phyloP scores from a whole-genome alignment of 1,140 invertebrate genomes.

The Calliphora vicina region DNA sequence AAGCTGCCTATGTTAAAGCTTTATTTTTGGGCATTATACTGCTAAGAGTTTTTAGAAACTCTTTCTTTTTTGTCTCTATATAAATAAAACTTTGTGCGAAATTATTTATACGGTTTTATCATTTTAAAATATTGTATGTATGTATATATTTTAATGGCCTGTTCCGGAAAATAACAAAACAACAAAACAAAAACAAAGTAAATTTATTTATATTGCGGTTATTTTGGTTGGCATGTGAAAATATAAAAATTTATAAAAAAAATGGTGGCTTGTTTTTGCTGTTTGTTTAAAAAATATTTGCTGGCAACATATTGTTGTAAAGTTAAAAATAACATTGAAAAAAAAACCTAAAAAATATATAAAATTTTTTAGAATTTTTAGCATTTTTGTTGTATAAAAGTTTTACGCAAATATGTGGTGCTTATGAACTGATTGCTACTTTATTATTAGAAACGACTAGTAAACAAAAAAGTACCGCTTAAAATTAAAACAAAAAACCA shows the following conservation, averaged over 20 bases:
- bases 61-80: neutral
- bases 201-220: neutral
- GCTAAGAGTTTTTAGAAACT: neutral
- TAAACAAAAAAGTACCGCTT: too few relatives aligned
- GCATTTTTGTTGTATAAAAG: too few relatives aligned
- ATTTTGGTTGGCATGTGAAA: neutral
- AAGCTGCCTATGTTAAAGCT: neutral
- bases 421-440: too few relatives aligned
- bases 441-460: too few relatives aligned
- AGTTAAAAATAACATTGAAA: neutral
- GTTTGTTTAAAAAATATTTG: neutral
- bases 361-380: too few relatives aligned
- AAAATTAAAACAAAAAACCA: too few relatives aligned
- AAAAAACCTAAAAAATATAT: neutral
- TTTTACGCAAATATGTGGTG: too few relatives aligned
- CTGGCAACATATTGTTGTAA: neutral
- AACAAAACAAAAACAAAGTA: neutral
- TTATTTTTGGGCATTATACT: neutral
- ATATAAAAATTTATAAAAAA: neutral
- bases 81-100: neutral
- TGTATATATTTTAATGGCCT: neutral
- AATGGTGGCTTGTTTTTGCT: neutral
- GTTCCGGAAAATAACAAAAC: neutral
- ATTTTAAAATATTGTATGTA: neutral
- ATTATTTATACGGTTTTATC: neutral